Base-by-base conservation (phyloP, 2,888 invertebrate genomes). In the Papilio elwesi region DNA sequence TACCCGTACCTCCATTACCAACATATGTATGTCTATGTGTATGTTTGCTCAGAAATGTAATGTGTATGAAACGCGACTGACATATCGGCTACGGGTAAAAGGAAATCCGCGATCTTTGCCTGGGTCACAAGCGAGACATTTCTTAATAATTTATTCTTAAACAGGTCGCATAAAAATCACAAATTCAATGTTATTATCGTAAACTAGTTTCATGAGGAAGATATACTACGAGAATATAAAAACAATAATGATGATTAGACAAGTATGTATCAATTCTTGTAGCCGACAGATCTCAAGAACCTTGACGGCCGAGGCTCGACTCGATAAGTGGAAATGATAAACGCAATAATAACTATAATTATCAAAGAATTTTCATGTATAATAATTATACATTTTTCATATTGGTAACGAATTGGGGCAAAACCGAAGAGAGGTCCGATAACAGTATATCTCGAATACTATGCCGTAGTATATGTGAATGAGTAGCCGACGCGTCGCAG, bases 401-500 rank as follows among this genome's bases (percentile, higher is more conserved):
- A 36, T 59, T 38, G n/a, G 38, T 59, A 36, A 59, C 13, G 38
- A 13, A 59, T 59, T 36, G 5, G n/a, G 11, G 13, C 36, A 26
- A 5, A 13, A 36, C 36, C 12, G 4, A 6, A 10, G n/a, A 62
- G 43, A 62, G 15, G 38, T 62, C 43, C 59, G 59, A 62, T 62
- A 62, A 15, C 15, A 62, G 0, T 43, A 15, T 62, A 62, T 62
- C 43, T 43, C 5, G 10, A 43, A 51, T 62, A 15, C 26, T 9
- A 48, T 68, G 7, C 12, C 16, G 48, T 68, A 59, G 15, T 48
- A n/a, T 16, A 59, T 8, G 49, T 59, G 59, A 59, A 59, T 59
- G 59, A n/a, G n/a, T n/a, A 12, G 48, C 47, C 70, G 55, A 59
- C 71, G 63, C 13, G 38, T 47, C 68, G 57, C 68, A 76, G 71